phyloP scores from a whole-genome alignment of 2,888 invertebrate genomes.

The Cephonodes hylas region DNA sequence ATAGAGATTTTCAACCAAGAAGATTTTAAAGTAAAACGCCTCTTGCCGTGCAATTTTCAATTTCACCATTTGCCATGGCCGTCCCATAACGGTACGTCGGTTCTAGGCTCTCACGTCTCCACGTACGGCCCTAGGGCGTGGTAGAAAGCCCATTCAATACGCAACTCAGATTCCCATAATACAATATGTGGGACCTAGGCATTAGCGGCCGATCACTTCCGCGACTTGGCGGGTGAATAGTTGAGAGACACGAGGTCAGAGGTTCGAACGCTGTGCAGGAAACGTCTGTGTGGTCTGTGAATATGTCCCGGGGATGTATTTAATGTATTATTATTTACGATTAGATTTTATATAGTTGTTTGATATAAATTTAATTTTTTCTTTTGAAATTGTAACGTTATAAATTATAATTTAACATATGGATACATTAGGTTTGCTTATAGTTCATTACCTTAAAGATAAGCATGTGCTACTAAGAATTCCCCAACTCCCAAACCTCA shows the following conservation, averaged over 20 bases:
- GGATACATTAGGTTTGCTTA: no score
- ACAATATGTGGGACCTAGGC: neutral
- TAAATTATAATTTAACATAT: no score
- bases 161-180: neutral
- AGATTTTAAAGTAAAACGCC: neutral
- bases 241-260: neutral
- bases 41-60: neutral
- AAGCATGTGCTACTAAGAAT: no score
- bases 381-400: no score
- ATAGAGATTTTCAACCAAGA: neutral
- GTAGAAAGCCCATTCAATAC: slow-evolving; percentile 24
- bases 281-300: neutral
- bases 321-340: no score
- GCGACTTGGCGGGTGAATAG: neutral
- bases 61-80: neutral
- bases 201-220: neutral
- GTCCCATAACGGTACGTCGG: neutral
- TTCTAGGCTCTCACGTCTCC: slow-evolving; percentile 1
- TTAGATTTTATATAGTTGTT: no score
- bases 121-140: slow-evolving; percentile 19
- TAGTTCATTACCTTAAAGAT: no score
- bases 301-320: neutral
- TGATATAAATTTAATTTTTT: no score
- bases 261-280: neutral
- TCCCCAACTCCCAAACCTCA: no score